phyloP scores from a whole-genome alignment of 2,888 invertebrate species.

The Opisthograptis luteolata region DNA sequence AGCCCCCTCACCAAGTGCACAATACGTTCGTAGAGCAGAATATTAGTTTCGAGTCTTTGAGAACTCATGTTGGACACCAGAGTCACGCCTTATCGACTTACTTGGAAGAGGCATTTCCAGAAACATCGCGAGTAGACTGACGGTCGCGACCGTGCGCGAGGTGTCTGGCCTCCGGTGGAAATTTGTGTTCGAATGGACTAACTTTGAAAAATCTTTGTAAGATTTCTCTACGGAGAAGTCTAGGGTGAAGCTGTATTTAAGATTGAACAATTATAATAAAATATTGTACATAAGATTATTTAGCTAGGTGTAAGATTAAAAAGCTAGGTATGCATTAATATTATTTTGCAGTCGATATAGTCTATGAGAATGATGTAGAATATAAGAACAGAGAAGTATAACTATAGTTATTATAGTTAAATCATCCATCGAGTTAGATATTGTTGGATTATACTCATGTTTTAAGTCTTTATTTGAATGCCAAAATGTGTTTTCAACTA shows the following conservation, averaged over 20 bases:
- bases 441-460: constrained; percentile 69
- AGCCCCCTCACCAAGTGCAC: constrained; percentile 69
- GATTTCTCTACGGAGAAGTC: constrained; percentile 36
- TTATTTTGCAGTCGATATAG: constrained; percentile 77
- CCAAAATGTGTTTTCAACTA: constrained; percentile 66
- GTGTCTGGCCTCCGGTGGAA: constrained; percentile 20
- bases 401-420: constrained; percentile 59
- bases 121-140: constrained; percentile 76
- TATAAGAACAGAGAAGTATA: constrained; percentile 61
- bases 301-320: constrained; percentile 72
- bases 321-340: constrained; percentile 76
- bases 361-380: constrained; percentile 58
- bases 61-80: constrained; percentile 57
- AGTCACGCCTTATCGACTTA: constrained; percentile 61
- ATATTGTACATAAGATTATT: constrained; percentile 80
- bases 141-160: constrained; percentile 39
- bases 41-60: constrained; percentile 68
- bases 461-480: constrained; percentile 67
- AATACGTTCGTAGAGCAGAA: constrained; percentile 72
- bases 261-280: constrained; percentile 74
- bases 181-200: constrained; percentile 43
- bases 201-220: constrained; percentile 22
- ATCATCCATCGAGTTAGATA: constrained; percentile 61
- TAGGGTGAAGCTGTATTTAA: constrained; percentile 59
- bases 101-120: constrained; percentile 70